Evolutionary conservation across 2,888 invertebrate genomes (phyloP).

Genomic region (Marasmarcha lunaedactyla): DNA sequence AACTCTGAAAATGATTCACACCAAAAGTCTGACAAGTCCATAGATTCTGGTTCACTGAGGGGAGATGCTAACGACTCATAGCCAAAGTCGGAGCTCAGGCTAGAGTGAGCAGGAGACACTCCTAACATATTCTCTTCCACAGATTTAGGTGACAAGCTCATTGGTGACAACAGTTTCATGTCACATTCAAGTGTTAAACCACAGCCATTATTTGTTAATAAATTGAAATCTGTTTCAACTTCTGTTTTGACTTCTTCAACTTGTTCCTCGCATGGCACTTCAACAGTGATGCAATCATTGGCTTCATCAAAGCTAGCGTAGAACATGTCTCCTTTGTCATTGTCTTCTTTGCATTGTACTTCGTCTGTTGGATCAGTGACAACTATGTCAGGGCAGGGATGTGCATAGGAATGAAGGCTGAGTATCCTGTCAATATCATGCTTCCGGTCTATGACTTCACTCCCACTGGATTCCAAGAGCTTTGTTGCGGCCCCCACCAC

Average conservation of each 20-base stretch:
- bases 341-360: slow-evolving; percentile 34
- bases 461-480: slow-evolving; percentile 84
- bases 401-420: slow-evolving; percentile 63
- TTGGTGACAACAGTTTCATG: slow-evolving; percentile 57
- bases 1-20: slow-evolving; percentile 81
- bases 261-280: slow-evolving; percentile 74
- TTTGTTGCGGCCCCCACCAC: slow-evolving; percentile 91
- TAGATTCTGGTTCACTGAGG: slow-evolving; percentile 53
- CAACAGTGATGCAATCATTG: slow-evolving; percentile 79
- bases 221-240: slow-evolving; percentile 36
- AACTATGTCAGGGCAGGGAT: slow-evolving; percentile 46
- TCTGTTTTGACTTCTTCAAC: slow-evolving; percentile 36
- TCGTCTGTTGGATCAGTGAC: slow-evolving; percentile 19
- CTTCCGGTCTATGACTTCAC: slow-evolving; percentile 59
- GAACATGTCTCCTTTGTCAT: slow-evolving; percentile 72
- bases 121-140: slow-evolving; percentile 41
- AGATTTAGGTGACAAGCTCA: slow-evolving; percentile 44
- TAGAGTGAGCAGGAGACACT: slow-evolving; percentile 52
- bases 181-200: slow-evolving; percentile 43
- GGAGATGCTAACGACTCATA: slow-evolving; percentile 63
- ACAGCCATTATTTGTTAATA: slow-evolving; percentile 29
- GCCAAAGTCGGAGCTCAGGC: slow-evolving; percentile 52
- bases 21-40: slow-evolving; percentile 75
- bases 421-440: slow-evolving; percentile 60
- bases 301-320: slow-evolving; percentile 80